Percentiles rank a stretch among this genome's conserved stretches.
phyloP scores from a whole-genome alignment of 2,888 invertebrate species.

The Catocala nupta region DNA sequence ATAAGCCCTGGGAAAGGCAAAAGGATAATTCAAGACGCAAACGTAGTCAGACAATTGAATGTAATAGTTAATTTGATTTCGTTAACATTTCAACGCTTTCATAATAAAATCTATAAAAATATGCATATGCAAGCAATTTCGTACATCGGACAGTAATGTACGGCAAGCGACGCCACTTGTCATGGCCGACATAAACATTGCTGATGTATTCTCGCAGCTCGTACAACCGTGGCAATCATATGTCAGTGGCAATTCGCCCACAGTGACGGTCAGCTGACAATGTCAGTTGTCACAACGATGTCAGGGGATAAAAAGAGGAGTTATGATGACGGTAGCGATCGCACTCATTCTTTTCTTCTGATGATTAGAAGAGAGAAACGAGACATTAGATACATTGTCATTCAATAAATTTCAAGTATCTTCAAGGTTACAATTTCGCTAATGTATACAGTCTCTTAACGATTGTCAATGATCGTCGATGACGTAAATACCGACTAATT shows the following conservation, averaged over 20 bases:
- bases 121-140: background rate
- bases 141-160: constrained; percentile 5
- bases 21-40: too few species aligned
- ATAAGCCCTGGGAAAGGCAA: too few species aligned
- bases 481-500: too few species aligned
- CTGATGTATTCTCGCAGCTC: background rate
- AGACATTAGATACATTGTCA: too few species aligned
- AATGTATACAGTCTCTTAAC: too few species aligned
- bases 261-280: background rate
- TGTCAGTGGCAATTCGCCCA: background rate
- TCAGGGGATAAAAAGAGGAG: background rate
- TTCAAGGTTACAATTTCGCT: too few species aligned
- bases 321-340: too few species aligned
- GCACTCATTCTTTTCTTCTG: too few species aligned
- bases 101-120: background rate
- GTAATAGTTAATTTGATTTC: background rate
- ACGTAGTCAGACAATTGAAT: too few species aligned
- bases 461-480: too few species aligned
- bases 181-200: constrained; percentile 1
- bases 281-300: constrained; percentile 2
- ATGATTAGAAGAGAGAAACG: too few species aligned
- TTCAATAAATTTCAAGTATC: too few species aligned
- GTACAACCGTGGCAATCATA: background rate
- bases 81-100: background rate
- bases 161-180: background rate